phyloP scores from a whole-genome alignment of 2,888 invertebrate genomes.

The Ormyrus labotus region DNA sequence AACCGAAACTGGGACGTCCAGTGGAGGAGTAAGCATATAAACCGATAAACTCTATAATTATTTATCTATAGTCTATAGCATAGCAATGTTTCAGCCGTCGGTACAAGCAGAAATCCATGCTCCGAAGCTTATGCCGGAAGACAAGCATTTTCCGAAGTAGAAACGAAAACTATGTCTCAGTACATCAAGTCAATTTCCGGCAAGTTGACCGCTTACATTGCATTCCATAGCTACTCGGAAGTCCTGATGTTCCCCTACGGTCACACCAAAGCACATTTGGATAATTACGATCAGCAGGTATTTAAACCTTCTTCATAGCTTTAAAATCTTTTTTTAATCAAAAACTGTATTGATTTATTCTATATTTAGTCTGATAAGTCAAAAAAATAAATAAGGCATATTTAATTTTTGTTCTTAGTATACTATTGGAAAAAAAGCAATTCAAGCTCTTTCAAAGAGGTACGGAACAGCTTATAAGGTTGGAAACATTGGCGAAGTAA shows the following conservation, averaged over 20 bases:
- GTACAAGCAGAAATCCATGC: slow-evolving; percentile 72
- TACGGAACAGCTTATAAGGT: slow-evolving; percentile 80
- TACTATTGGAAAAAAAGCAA: slow-evolving; percentile 71
- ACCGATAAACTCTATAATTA: too few species aligned
- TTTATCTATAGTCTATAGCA: background rate
- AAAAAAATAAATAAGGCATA: too few species aligned
- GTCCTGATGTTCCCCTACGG: slow-evolving; percentile 84
- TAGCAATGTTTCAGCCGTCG: slow-evolving; percentile 72
- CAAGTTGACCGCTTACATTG: slow-evolving; percentile 80
- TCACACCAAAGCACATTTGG: slow-evolving; percentile 76
- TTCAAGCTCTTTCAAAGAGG: slow-evolving; percentile 77
- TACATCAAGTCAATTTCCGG: slow-evolving; percentile 75
- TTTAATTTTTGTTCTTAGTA: slow-evolving; percentile 69
- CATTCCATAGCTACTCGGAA: slow-evolving; percentile 66
- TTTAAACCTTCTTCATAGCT: too few species aligned
- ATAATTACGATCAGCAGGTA: slow-evolving; percentile 75
- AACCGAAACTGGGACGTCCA: slow-evolving; percentile 87
- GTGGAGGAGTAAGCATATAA: slow-evolving; percentile 78
- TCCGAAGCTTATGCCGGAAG: slow-evolving; percentile 79
- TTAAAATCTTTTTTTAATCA: background rate
- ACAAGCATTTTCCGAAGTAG: slow-evolving; percentile 83
- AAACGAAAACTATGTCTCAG: slow-evolving; percentile 78
- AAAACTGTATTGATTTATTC: too few species aligned
- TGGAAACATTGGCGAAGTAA: slow-evolving; percentile 79
- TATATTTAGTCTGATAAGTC: too few species aligned